Evolutionary conservation across 2,113 vertebrate genomes (phyloP).

Genomic region (Uria aalge): DNA sequence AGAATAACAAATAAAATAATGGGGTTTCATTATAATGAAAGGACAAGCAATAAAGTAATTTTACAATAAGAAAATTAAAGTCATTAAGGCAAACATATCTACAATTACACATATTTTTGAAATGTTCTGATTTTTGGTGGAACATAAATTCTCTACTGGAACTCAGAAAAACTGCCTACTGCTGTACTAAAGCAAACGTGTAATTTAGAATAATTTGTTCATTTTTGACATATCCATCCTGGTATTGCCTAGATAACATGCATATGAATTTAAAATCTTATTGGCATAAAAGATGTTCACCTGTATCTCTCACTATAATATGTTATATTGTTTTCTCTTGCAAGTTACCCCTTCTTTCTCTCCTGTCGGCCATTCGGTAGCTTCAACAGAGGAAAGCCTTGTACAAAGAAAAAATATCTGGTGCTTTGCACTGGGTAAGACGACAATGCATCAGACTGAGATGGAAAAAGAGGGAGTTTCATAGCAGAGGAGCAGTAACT

Average conservation of each 20-base stretch:
- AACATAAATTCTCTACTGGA: background rate
- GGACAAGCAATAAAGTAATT: background rate
- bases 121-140: background rate
- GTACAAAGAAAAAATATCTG: background rate
- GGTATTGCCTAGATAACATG: background rate
- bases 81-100: background rate
- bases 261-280: background rate
- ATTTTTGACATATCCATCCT: background rate
- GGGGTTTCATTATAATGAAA: background rate
- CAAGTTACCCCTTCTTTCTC: background rate
- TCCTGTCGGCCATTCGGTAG: background rate
- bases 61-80: background rate
- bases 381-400: background rate
- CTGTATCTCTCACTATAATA: background rate
- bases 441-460: background rate
- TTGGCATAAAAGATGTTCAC: background rate
- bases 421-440: background rate
- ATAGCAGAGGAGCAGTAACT: background rate
- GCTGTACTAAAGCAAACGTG: background rate
- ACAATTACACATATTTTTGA: background rate
- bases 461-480: background rate
- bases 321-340: background rate
- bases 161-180: background rate
- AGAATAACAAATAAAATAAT: background rate
- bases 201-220: background rate